phyloP scores from a whole-genome alignment of 1,140 invertebrate species.

The Aphelinus atriplicis region DNA sequence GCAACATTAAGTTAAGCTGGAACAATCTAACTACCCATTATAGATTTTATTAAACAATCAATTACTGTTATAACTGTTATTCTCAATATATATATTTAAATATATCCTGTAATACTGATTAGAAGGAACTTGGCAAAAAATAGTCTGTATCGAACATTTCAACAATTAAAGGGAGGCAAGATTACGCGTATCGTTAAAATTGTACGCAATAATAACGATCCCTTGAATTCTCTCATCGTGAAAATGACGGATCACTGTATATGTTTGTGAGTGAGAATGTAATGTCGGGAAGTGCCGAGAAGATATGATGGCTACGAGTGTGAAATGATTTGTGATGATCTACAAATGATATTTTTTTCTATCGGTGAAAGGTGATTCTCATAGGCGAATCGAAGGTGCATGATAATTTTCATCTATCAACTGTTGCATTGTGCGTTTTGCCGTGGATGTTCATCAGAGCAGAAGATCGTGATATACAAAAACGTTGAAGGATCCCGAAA shows the following conservation, averaged over 20 bases:
- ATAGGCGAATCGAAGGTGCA: conserved; percentile 23
- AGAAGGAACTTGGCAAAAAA: neutral
- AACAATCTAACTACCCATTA: conserved; percentile 5
- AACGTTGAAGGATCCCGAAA: no score
- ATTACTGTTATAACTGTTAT: neutral
- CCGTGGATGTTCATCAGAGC: conserved; percentile 16
- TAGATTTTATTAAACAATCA: neutral
- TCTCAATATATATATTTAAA: neutral
- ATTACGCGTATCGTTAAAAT: conserved; percentile 6
- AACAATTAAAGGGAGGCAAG: conserved; percentile 4
- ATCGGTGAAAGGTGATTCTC: conserved; percentile 23
- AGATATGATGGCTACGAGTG: conserved; percentile 6
- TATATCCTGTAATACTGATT: conserved; percentile 5
- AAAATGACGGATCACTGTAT: conserved; percentile 13
- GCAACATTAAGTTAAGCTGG: neutral
- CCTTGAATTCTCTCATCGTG: neutral
- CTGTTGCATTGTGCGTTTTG: conserved; percentile 10
- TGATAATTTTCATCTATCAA: conserved; percentile 18
- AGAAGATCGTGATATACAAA: neutral
- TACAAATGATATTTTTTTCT: conserved; percentile 12
- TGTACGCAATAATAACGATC: neutral
- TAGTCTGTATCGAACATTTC: neutral
- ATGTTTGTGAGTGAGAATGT: conserved; percentile 20
- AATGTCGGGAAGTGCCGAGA: neutral
- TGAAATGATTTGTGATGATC: conserved; percentile 19